Conservation (phyloP, 2,113 vertebrate species). For the Sebastes schlegelii region DNA sequence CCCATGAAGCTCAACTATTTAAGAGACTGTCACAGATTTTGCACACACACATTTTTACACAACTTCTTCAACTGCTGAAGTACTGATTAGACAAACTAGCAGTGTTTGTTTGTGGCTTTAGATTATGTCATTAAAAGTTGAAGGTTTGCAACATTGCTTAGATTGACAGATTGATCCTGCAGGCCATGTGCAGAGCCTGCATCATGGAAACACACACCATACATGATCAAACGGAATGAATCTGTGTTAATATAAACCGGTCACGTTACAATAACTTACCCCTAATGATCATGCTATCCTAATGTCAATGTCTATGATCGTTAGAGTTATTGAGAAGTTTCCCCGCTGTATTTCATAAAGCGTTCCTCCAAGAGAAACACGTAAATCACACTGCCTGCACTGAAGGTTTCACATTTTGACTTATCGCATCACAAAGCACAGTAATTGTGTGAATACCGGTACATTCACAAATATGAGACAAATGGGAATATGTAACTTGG, state of each 20-base stretch:
- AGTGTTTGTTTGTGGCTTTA: neutral
- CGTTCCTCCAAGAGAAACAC: too few relatives aligned
- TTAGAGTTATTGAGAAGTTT: too few relatives aligned
- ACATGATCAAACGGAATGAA: neutral
- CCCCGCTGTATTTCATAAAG: too few relatives aligned
- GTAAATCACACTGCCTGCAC: too few relatives aligned
- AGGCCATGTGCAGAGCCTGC: neutral
- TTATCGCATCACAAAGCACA: too few relatives aligned
- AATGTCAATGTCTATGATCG: too few relatives aligned
- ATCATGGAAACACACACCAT: constrained; percentile 8
- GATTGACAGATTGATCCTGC: neutral
- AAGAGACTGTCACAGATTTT: constrained; percentile 60
- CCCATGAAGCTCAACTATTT: constrained; percentile 59
- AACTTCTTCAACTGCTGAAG: constrained; percentile 6
- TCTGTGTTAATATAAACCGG: too few relatives aligned
- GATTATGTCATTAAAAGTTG: constrained; percentile 2
- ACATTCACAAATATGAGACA: constrained; percentile 1
- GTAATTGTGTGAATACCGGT: neutral
- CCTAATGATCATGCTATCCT: neutral
- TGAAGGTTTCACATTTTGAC: too few relatives aligned
- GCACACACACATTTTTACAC: constrained; percentile 36
- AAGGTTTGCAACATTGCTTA: constrained; percentile 1
- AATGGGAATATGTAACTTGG: neutral
- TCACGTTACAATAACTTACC: too few relatives aligned
- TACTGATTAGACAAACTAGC: constrained; percentile 8